Evolutionary conservation across 2,113 vertebrate species (phyloP).

Genomic region (Corvus hawaiiensis): DNA sequence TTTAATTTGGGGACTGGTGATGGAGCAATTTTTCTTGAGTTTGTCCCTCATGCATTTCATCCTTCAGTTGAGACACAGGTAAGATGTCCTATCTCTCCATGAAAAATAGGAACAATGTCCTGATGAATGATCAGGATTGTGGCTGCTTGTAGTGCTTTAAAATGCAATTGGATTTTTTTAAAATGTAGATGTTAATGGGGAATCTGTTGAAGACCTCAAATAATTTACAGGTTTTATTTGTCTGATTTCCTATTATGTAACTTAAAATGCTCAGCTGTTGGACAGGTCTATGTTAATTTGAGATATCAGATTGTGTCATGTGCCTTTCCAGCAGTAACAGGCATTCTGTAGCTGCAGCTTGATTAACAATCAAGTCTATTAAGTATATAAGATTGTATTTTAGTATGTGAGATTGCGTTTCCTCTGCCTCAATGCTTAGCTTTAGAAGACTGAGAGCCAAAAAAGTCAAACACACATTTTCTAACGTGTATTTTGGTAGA

Average conservation of each 20-base stretch:
- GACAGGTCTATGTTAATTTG: not conserved
- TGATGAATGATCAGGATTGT: not conserved
- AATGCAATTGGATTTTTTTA: not conserved
- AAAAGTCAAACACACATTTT: not conserved
- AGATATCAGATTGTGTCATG: not conserved
- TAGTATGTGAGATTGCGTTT: not conserved
- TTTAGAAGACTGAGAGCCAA: not conserved
- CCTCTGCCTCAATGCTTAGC: not conserved
- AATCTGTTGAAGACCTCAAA: not conserved
- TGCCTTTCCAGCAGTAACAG: not conserved
- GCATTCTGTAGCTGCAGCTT: not conserved
- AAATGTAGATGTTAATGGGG: not conserved
- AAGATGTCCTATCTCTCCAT: not conserved
- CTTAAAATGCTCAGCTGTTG: not conserved
- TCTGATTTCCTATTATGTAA: not conserved
- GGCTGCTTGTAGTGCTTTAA: not conserved
- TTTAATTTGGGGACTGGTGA: not conserved
- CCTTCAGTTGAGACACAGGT: not conserved
- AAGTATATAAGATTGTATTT: not conserved
- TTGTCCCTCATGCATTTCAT: not conserved
- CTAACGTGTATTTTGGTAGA: not conserved
- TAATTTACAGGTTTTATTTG: not conserved
- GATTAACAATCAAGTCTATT: not conserved
- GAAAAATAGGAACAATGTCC: not conserved
- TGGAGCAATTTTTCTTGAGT: not conserved